phyloP scores from a whole-genome alignment of 2,113 vertebrate genomes.

The Erythrocebus patas region DNA sequence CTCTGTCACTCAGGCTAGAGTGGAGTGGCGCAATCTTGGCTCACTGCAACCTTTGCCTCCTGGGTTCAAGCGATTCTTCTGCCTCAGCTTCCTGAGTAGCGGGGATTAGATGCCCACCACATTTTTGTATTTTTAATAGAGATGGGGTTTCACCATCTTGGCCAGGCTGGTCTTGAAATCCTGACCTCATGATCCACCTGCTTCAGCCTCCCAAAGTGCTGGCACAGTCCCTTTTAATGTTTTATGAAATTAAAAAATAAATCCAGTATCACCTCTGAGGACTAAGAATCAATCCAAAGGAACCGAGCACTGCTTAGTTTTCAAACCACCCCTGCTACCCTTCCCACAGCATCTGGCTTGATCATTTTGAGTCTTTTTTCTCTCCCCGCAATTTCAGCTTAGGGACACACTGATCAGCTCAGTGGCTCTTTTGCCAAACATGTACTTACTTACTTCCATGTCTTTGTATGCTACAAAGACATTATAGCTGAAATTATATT shows the following conservation, averaged over 20 bases:
- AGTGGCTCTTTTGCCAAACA: not conserved
- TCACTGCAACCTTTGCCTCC: too few species aligned
- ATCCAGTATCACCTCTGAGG: not conserved
- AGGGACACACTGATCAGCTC: not conserved
- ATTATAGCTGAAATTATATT: too few species aligned
- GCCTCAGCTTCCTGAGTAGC: too few species aligned
- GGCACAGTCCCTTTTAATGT: not conserved
- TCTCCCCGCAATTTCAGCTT: not conserved
- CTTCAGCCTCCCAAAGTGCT: too few species aligned
- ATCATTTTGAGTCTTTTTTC: not conserved
- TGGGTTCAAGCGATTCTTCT: too few species aligned
- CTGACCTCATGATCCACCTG: too few species aligned
- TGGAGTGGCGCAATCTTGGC: too few species aligned
- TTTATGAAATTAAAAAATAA: constrained; percentile 15
- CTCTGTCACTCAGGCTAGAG: too few species aligned
- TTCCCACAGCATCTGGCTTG: not conserved
- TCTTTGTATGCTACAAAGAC: not conserved
- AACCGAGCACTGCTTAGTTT: not conserved
- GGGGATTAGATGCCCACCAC: too few species aligned
- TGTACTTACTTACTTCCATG: not conserved
- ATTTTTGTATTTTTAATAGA: too few species aligned
- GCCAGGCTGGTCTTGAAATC: too few species aligned
- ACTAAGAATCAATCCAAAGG: not conserved
- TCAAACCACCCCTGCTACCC: not conserved
- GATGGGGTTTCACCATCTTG: too few species aligned